These are phyloP conservation scores for Ernsta delagoae DNA, from an alignment of 2,888 invertebrate species.

Conservation along the genomic window DNA sequence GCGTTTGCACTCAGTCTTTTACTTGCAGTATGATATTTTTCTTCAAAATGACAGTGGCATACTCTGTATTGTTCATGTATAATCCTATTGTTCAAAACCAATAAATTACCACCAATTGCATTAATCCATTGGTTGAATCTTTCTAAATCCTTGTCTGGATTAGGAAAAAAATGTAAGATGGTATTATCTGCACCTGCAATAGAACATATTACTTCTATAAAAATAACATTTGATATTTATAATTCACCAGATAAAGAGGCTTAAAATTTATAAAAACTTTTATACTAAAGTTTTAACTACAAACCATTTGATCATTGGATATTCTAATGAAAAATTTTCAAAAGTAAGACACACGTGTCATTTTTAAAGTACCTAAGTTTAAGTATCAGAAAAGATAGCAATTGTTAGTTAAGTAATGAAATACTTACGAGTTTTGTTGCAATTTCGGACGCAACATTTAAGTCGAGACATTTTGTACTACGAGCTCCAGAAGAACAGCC, in stretches of 20 bases:
- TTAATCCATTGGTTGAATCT: conserved; percentile 4
- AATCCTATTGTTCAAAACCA: conserved; percentile 2
- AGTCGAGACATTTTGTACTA: not conserved
- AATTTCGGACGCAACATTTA: not conserved
- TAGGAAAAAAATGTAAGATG: conserved; percentile 4
- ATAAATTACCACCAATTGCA: conserved; percentile 8
- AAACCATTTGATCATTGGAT: too few species aligned
- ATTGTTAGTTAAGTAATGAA: not conserved
- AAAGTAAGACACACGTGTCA: too few species aligned
- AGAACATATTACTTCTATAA: not conserved
- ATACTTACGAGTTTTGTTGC: conserved; percentile 7
- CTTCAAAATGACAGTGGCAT: conserved; percentile 15
- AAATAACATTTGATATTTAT: not conserved
- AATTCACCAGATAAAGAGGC: too few species aligned
- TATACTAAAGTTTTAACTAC: too few species aligned
- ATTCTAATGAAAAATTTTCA: too few species aligned
- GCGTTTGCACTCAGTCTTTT: conserved; percentile 17
- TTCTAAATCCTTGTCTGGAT: conserved; percentile 9
- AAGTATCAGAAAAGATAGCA: too few species aligned
- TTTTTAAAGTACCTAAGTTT: too few species aligned
- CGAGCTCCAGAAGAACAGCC: conserved; percentile 2
- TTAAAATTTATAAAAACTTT: too few species aligned
- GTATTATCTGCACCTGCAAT: conserved; percentile 5
- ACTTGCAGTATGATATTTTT: conserved; percentile 11
- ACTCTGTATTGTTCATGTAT: conserved; percentile 5